A percentile compares a stretch with the other conserved stretches of the same genome.
These are phyloP conservation scores for Chlamydotis undulata DNA, from an alignment of 2,113 vertebrate species.

Conservation along the genomic window DNA sequence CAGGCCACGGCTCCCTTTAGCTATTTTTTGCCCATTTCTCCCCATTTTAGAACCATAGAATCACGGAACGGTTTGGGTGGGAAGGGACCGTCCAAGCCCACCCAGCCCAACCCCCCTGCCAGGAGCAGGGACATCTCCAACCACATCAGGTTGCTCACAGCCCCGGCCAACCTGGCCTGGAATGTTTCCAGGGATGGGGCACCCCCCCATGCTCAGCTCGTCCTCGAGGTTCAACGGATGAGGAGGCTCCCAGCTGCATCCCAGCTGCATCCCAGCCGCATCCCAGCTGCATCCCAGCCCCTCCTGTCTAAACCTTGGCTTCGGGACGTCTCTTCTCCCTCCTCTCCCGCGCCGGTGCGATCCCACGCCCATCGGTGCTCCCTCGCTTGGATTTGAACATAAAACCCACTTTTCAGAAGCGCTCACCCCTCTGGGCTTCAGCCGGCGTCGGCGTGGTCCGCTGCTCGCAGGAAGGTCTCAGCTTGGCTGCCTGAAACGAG, in stretches of 20 bases:
- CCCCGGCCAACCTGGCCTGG: too few relatives aligned
- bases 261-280: too few relatives aligned
- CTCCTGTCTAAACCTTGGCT: neutral
- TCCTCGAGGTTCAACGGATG: too few relatives aligned
- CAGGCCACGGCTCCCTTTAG: neutral
- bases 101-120: too few relatives aligned
- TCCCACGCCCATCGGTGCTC: accelerated
- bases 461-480: neutral
- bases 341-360: neutral
- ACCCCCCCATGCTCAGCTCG: too few relatives aligned
- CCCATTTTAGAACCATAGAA: neutral
- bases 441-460: too few relatives aligned
- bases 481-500: neutral
- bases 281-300: neutral
- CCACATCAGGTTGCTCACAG: too few relatives aligned
- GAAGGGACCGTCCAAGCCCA: too few relatives aligned
- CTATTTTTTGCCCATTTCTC: neutral
- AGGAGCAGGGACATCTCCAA: too few relatives aligned
- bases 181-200: too few relatives aligned
- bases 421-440: neutral
- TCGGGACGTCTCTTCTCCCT: too few relatives aligned
- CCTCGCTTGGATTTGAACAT: neutral
- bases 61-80: too few relatives aligned
- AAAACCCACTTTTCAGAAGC: neutral
- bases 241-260: neutral